Conservation (phyloP, 92 coral and sea anemone genomes). For the Siderastrea siderea region DNA sequence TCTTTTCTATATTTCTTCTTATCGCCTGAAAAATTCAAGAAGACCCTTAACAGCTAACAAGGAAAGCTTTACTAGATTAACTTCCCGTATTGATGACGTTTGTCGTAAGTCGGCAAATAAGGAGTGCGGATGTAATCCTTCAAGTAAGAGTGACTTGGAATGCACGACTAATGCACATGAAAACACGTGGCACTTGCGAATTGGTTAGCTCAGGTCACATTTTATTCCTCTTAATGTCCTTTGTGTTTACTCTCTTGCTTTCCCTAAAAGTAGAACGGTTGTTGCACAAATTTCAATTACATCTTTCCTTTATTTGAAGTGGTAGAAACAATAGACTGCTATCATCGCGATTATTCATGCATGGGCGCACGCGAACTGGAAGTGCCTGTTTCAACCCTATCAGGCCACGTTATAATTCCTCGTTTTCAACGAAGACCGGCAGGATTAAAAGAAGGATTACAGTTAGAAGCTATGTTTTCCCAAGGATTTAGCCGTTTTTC, state of each 20-base stretch:
- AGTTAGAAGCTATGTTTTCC: too few species aligned
- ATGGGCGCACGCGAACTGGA: conserved; percentile 7
- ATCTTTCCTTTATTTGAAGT: too few species aligned
- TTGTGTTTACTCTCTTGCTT: too few species aligned
- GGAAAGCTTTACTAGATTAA: background rate
- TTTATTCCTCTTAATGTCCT: background rate
- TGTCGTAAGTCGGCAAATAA: background rate
- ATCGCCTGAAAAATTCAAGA: background rate
- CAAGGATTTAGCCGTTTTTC: too few species aligned
- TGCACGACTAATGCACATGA: background rate
- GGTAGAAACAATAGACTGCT: too few species aligned
- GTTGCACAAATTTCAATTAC: too few species aligned
- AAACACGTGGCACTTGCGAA: background rate
- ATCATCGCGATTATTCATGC: background rate
- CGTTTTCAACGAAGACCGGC: too few species aligned
- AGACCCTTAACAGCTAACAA: background rate
- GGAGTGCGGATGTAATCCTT: background rate
- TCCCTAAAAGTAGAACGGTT: too few species aligned
- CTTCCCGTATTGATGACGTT: background rate
- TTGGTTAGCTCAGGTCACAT: background rate
- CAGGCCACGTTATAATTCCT: too few species aligned
- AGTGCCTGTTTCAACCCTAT: background rate
- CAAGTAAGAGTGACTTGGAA: background rate
- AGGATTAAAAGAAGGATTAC: too few species aligned
- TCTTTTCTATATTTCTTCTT: too few species aligned